Percentiles rank a stretch among this genome's conserved stretches.
Conservation (phyloP, 2,888 invertebrate species). For the Ferdinandea cuprea region DNA sequence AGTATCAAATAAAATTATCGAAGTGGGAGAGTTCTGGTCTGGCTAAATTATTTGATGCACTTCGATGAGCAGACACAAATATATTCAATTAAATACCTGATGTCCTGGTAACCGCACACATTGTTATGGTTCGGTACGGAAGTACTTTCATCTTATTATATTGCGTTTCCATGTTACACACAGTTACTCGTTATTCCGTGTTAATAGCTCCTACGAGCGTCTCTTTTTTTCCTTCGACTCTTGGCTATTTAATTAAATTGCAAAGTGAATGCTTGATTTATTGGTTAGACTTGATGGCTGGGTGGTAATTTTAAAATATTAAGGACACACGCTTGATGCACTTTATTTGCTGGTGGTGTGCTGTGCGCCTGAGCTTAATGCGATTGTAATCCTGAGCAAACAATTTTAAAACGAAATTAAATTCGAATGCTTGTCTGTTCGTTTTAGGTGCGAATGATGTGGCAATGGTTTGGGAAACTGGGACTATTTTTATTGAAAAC, state of each 20-base stretch:
- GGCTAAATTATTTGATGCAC: constrained; percentile 62
- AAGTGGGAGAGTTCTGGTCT: neutral
- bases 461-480: neutral
- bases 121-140: constrained; percentile 1
- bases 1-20: neutral
- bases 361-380: constrained; percentile 27
- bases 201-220: constrained; percentile 36
- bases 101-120: constrained; percentile 62
- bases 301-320: constrained; percentile 18
- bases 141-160: constrained; percentile 16
- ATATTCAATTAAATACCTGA: constrained; percentile 62
- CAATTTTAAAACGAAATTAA: constrained; percentile 39
- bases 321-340: constrained; percentile 31
- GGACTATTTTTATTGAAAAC: constrained; percentile 6
- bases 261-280: constrained; percentile 41
- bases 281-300: constrained; percentile 11
- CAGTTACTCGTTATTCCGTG: constrained; percentile 24
- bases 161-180: constrained; percentile 18
- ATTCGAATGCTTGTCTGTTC: neutral
- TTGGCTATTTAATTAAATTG: constrained; percentile 38
- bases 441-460: constrained; percentile 5
- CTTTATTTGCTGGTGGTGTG: no score
- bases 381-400: constrained; percentile 38
- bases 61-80: constrained; percentile 52
- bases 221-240: neutral